phyloP scores from a whole-genome alignment of 2,113 vertebrate genomes.

The Cichladusa arquata region DNA sequence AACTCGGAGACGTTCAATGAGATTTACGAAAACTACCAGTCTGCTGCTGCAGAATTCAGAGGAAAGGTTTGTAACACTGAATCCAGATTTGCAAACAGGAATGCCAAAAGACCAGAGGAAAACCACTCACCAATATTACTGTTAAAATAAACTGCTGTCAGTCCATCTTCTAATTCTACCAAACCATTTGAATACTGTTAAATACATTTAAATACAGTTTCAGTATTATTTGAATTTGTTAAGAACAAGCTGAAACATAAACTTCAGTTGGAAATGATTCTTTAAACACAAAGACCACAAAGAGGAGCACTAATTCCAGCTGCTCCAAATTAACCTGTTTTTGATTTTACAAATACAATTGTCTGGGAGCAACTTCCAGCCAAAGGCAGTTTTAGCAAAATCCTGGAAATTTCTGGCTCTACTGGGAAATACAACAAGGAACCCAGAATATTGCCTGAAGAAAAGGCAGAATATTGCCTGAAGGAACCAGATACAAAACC shows the following conservation, averaged over 20 bases:
- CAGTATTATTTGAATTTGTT: background rate
- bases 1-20: slow-evolving; percentile 61
- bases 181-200: background rate
- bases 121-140: background rate
- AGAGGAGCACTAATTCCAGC: background rate
- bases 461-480: background rate
- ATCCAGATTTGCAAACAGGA: background rate
- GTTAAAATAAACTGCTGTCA: background rate
- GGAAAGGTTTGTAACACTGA: slow-evolving; percentile 78
- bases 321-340: background rate
- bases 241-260: background rate
- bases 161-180: background rate
- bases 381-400: background rate
- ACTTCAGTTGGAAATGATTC: background rate
- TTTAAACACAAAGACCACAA: background rate
- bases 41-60: slow-evolving; percentile 77
- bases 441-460: background rate
- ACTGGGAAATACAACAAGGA: background rate
- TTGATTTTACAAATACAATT: background rate
- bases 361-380: background rate
- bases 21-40: slow-evolving; percentile 75
- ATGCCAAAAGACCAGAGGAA: background rate
- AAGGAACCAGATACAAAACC: background rate
- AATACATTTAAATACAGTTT: background rate
- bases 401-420: background rate